Evolutionary conservation across 2,888 invertebrate genomes (phyloP), one percentile per base, ranked within the genome.

Genomic region (Tenthredo livida): DNA sequence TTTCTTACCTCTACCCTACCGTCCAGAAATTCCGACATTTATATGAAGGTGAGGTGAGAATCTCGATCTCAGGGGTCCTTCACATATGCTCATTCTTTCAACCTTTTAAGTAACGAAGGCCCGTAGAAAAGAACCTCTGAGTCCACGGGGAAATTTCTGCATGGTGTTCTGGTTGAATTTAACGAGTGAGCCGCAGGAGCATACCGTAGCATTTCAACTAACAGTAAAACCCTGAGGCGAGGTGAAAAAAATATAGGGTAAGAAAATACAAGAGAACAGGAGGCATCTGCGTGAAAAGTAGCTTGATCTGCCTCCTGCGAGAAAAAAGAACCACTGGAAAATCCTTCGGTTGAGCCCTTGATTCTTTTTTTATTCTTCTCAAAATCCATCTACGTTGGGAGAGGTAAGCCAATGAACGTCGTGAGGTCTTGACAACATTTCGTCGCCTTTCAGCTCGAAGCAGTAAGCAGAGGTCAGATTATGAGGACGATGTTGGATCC

Each of bases 71-170:
- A 9, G 29, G 33, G 77, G 77, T 77, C 12, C 73, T 73, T 43
- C 21, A 25, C 43, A 15, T 25, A 73, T 43, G 73, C 40, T 73
- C 6, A 40, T 73, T 47, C 15, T 43, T 43, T 73, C 40, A 21
- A 73, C 25, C 43, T 73, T 47, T 43, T 73, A 15, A 73, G 40
- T 73, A 43, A 73, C 25, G 77, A 15, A 77, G 77, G 54, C 4
- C 7, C 17, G n/a, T 7, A 9, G 21, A 21, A 58, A 61, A 17
- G 33, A 61, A 61, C 37, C 29, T 17, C 25, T 5, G 40, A n/a
- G 21, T 80, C 61, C 61, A 9, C 15, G 54, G 77, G 77, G 50
- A 75, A 75, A 50, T 77, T 77, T 77, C 17, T 29, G 33, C 29
- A 77, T 29, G 54, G 25, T 29, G 50, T 33, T 54, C 58, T 10